Conservation (phyloP, 2,797 vertebrate genomes). For the Danionella dracula region DNA sequence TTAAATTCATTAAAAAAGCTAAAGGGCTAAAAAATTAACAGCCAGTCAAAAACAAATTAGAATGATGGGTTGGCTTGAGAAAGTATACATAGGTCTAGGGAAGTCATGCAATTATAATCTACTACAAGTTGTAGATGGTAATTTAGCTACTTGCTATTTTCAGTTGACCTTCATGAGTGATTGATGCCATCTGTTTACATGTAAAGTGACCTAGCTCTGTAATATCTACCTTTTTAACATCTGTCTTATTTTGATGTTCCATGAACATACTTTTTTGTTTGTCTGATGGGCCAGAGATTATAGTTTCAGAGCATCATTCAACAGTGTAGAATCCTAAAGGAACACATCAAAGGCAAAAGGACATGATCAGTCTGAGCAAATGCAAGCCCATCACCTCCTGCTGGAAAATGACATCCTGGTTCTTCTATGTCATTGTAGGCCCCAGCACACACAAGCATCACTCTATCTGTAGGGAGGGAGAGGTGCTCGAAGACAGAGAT, state of each 20-base stretch:
- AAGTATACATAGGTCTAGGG: no score
- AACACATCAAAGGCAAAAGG: background rate
- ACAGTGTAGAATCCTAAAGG: background rate
- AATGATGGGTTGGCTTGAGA: no score
- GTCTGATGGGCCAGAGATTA: slow-evolving; percentile 1
- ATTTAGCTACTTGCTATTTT: no score
- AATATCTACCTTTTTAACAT: background rate
- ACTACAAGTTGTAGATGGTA: no score
- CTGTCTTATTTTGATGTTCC: background rate
- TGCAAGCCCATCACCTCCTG: slow-evolving; percentile 2
- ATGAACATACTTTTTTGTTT: background rate
- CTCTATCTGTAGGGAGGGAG: slow-evolving; percentile 10
- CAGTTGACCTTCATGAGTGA: no score
- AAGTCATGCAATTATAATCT: no score
- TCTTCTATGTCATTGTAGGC: background rate
- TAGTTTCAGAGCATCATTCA: background rate
- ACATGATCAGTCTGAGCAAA: slow-evolving; percentile 8
- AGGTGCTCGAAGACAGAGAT: background rate
- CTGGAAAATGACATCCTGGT: slow-evolving; percentile 22
- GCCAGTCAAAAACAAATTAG: no score
- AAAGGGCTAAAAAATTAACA: no score
- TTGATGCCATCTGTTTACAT: no score
- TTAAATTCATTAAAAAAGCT: no score
- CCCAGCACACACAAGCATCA: background rate
- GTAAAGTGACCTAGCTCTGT: no score